These are phyloP conservation scores for Dipus sagitta DNA, from an alignment of 2,797 vertebrate species.

Conservation along the genomic window DNA sequence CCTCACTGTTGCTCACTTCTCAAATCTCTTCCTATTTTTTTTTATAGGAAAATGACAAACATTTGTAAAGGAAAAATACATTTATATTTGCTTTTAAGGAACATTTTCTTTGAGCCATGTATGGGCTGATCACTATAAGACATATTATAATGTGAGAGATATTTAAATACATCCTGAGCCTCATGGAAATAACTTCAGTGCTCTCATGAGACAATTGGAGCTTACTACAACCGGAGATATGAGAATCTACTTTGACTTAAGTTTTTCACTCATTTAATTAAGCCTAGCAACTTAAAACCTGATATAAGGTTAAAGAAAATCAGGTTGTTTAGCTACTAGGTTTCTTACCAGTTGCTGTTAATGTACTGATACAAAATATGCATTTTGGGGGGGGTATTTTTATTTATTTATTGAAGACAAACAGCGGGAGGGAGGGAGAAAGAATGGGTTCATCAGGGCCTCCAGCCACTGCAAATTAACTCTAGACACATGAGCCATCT, in stretches of 20 bases:
- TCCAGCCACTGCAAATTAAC: too few relatives aligned
- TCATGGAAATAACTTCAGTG: neutral
- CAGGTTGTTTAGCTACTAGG: neutral
- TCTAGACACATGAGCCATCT: too few relatives aligned
- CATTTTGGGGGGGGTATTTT: neutral
- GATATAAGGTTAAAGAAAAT: constrained; percentile 3
- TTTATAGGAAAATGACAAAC: constrained; percentile 78
- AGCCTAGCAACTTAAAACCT: constrained; percentile 36
- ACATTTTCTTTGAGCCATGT: constrained; percentile 75
- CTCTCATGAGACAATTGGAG: neutral
- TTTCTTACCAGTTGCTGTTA: constrained; percentile 4
- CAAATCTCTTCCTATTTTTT: constrained; percentile 60
- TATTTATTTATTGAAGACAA: too few relatives aligned
- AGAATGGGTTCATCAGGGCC: too few relatives aligned
- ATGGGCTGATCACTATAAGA: constrained; percentile 53
- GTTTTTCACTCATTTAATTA: constrained; percentile 34
- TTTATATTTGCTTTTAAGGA: constrained; percentile 69
- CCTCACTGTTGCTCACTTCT: constrained; percentile 51
- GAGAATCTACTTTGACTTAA: neutral
- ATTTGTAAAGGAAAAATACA: constrained; percentile 78
- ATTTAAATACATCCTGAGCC: neutral
- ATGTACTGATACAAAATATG: neutral
- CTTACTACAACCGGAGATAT: neutral
- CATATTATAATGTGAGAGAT: constrained; percentile 41
- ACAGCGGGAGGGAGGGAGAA: too few relatives aligned